A percentile compares a stretch with the other conserved stretches of the same genome.
Conservation (phyloP, 2,888 invertebrate genomes). For the Heteromurus nitidus region DNA sequence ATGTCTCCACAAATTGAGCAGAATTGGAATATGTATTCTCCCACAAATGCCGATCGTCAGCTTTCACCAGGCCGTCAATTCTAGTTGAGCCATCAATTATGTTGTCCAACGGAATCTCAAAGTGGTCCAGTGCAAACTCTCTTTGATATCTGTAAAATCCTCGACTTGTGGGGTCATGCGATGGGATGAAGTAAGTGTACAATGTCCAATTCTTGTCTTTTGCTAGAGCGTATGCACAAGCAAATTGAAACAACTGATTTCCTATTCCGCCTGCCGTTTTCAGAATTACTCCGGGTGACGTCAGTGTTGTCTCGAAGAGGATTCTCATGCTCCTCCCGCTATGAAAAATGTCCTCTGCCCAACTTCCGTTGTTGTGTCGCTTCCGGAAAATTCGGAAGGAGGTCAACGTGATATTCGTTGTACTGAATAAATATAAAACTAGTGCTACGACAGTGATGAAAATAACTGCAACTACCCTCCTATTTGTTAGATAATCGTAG, state of each 20-base stretch:
- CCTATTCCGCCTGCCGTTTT: conserved; percentile 5
- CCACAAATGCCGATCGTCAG: not conserved
- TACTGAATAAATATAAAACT: too few relatives aligned
- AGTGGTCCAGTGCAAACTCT: conserved; percentile 6
- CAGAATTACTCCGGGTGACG: not conserved
- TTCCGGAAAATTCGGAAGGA: too few relatives aligned
- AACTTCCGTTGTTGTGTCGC: too few relatives aligned
- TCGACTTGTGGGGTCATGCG: not conserved
- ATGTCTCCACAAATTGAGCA: not conserved
- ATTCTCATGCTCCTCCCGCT: too few relatives aligned
- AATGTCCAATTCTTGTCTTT: not conserved
- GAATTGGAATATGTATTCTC: not conserved
- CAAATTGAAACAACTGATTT: conserved; percentile 22
- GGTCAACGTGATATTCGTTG: too few relatives aligned
- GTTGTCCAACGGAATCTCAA: conserved; percentile 7
- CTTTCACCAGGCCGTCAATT: not conserved
- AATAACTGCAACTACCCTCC: too few relatives aligned
- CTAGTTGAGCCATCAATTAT: not conserved
- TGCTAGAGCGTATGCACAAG: conserved; percentile 24
- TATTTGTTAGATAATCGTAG: too few relatives aligned
- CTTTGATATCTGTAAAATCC: not conserved
- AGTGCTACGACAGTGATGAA: too few relatives aligned
- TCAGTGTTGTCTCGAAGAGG: not conserved
- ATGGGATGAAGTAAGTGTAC: not conserved
- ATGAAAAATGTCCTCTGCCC: too few relatives aligned